A percentile compares a stretch with the other conserved stretches of the same genome.
Conservation (phyloP, 2,888 invertebrate species). For the Hirtodrosophila alboralis region DNA sequence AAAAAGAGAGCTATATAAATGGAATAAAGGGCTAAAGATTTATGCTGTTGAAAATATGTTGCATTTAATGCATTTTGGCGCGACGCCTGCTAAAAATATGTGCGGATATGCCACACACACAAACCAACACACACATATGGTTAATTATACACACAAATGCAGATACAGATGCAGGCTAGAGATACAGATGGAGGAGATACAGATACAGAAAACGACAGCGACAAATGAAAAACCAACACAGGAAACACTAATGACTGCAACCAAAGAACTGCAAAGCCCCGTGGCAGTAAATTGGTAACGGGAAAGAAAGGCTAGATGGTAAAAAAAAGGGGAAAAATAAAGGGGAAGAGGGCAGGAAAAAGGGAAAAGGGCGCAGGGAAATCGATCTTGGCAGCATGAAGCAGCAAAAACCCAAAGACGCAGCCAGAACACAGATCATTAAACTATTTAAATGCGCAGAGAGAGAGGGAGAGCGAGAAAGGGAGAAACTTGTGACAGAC, state of each 20-base stretch:
- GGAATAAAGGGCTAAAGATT: constrained; percentile 1
- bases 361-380: constrained; percentile 30
- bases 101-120: constrained; percentile 37
- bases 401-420: constrained; percentile 15
- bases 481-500: constrained; percentile 2
- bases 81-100: constrained; percentile 58
- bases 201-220: constrained; percentile 42
- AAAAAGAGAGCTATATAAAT: neutral
- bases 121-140: constrained; percentile 10
- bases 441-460: constrained; percentile 74
- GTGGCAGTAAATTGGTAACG: constrained; percentile 45
- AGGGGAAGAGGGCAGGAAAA: constrained; percentile 2
- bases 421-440: constrained; percentile 70
- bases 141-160: constrained; percentile 4
- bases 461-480: neutral
- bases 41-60: constrained; percentile 32
- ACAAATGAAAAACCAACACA: constrained; percentile 75
- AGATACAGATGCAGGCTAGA: constrained; percentile 18
- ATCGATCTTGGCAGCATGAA: constrained; percentile 39
- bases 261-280: constrained; percentile 34
- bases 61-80: constrained; percentile 38
- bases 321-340: constrained; percentile 1
- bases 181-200: constrained; percentile 18
- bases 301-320: constrained; percentile 17
- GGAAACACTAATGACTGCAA: constrained; percentile 75